A percentile compares a stretch with the other conserved stretches of the same genome.
These are phyloP conservation scores for Drosophila neotestacea DNA, from an alignment of 2,888 invertebrate species.

Conservation along the genomic window DNA sequence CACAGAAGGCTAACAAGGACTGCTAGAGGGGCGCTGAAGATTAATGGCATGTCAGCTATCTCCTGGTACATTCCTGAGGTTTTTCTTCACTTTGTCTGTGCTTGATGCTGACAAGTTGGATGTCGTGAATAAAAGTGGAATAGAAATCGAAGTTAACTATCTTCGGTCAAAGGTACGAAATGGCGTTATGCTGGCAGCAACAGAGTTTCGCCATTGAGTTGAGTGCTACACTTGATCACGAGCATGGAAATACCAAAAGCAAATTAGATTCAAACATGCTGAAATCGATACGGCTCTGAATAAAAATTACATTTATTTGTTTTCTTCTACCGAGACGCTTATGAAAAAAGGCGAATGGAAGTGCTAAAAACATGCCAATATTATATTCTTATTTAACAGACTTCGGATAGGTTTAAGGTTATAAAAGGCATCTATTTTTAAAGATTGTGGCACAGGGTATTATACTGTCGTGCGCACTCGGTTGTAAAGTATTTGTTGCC, in stretches of 20 bases:
- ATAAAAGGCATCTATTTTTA: no score
- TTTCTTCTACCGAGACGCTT: neutral
- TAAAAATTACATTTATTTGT: conserved; percentile 12
- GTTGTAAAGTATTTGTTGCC: no score
- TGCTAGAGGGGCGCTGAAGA: conserved; percentile 28
- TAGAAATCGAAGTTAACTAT: neutral
- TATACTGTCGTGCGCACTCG: no score
- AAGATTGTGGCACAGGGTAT: no score
- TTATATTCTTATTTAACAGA: neutral
- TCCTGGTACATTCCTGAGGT: conserved; percentile 25
- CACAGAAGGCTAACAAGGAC: conserved; percentile 21
- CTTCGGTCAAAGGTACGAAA: conserved; percentile 6
- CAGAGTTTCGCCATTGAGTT: conserved; percentile 5
- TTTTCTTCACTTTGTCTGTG: conserved; percentile 21
- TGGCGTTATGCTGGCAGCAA: neutral
- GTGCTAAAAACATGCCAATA: no score
- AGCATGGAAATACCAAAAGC: neutral
- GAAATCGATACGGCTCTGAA: neutral
- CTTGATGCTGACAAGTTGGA: conserved; percentile 29
- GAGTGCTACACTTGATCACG: conserved; percentile 4
- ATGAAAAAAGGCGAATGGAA: no score
- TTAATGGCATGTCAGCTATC: conserved; percentile 46
- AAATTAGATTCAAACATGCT: neutral
- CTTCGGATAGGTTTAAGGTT: no score
- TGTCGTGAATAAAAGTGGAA: neutral